Evolutionary conservation across 2,113 vertebrate genomes (phyloP).

Genomic region (Illadopsis cleaveri): DNA sequence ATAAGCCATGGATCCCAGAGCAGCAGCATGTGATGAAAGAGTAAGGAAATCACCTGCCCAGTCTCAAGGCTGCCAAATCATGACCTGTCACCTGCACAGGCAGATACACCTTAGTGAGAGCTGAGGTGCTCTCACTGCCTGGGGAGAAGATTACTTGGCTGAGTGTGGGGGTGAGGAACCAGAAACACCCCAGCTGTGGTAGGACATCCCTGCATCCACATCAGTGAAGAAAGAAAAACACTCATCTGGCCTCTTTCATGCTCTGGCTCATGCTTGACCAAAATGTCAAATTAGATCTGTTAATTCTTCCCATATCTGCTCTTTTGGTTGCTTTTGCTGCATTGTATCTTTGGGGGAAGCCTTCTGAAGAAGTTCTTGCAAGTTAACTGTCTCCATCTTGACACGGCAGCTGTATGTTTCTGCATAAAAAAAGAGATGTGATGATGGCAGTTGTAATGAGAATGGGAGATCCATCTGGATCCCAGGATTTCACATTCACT

Average conservation of each 20-base stretch:
- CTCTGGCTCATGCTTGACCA: not conserved
- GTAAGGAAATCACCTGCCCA: not conserved
- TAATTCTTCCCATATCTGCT: not conserved
- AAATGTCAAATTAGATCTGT: not conserved
- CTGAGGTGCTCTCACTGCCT: not conserved
- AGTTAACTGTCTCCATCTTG: not conserved
- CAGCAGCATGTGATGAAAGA: not conserved
- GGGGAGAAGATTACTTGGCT: not conserved
- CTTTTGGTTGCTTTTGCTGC: not conserved
- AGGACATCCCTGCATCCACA: not conserved
- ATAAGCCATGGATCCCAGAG: not conserved
- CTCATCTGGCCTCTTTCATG: not conserved
- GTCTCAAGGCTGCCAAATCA: not conserved
- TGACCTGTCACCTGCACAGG: not conserved
- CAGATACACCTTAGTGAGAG: not conserved
- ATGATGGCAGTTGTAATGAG: not conserved
- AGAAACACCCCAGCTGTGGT: not conserved
- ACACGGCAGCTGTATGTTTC: not conserved
- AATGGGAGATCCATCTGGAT: not conserved
- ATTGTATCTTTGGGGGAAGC: not conserved
- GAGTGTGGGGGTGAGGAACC: not conserved
- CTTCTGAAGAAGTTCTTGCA: not conserved
- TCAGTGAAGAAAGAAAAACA: not conserved
- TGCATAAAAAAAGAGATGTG: not conserved
- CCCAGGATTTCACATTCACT: not conserved